These are phyloP conservation scores for Metellina segmentata DNA, from an alignment of 2,888 invertebrate species.

Conservation along the genomic window DNA sequence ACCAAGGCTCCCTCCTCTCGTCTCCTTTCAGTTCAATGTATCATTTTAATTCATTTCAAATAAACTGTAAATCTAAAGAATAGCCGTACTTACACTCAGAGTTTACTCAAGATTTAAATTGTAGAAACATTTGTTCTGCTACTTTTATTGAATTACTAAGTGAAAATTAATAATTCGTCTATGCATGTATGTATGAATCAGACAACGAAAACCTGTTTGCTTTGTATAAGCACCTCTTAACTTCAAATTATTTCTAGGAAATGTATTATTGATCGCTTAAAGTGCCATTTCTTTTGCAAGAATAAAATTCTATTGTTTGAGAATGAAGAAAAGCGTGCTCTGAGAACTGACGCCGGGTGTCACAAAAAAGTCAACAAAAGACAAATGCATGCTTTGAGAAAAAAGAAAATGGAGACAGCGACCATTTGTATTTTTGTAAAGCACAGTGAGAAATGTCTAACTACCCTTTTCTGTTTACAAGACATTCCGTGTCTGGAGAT, in stretches of 20 bases:
- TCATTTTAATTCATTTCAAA: too few species aligned
- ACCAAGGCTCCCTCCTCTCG: too few species aligned
- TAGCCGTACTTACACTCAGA: too few species aligned
- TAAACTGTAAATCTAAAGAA: too few species aligned
- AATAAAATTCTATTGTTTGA: background rate
- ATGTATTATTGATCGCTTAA: background rate
- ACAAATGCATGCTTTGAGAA: background rate
- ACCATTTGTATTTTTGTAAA: background rate
- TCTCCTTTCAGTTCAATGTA: too few species aligned
- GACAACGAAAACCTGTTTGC: too few species aligned
- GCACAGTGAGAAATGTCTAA: background rate
- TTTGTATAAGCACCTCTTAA: background rate
- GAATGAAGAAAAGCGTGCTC: background rate
- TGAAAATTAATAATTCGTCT: too few species aligned
- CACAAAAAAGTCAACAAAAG: background rate
- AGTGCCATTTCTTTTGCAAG: background rate
- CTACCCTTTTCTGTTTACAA: background rate
- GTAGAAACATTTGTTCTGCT: too few species aligned
- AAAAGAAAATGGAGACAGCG: background rate
- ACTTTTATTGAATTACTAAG: too few species aligned
- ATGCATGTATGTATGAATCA: too few species aligned
- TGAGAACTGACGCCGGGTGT: background rate
- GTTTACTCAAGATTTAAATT: too few species aligned
- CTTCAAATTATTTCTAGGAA: background rate
- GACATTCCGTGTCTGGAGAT: background rate